Percentiles rank a stretch among this genome's conserved stretches.
phyloP scores from a whole-genome alignment of 2,797 vertebrate species.

The Falco peregrinus region DNA sequence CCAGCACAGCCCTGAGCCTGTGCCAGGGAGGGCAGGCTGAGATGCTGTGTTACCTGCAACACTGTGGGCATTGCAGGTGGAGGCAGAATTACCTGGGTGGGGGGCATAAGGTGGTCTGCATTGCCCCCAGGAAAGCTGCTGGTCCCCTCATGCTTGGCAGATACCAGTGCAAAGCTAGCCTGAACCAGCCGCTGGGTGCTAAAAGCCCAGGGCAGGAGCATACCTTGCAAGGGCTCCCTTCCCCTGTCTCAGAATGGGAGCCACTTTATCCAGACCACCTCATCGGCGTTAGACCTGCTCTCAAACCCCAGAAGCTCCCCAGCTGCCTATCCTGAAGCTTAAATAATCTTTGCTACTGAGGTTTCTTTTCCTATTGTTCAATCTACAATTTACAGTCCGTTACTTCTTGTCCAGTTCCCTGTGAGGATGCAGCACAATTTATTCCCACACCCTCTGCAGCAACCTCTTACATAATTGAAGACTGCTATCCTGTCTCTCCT shows the following conservation, averaged over 20 bases:
- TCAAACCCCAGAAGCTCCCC: background rate
- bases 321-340: background rate
- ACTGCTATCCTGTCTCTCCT: background rate
- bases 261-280: background rate
- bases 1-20: background rate
- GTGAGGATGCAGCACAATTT: background rate
- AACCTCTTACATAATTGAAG: background rate
- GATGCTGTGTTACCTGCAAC: background rate
- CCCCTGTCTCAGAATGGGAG: background rate
- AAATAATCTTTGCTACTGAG: background rate
- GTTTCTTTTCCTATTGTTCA: background rate
- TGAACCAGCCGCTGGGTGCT: background rate
- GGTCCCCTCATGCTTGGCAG: background rate
- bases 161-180: background rate
- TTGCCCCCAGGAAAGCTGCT: background rate
- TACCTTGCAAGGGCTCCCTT: background rate
- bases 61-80: background rate
- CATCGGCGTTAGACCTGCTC: background rate
- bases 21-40: background rate
- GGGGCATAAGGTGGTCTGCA: background rate
- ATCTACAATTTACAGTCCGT: conserved; percentile 29
- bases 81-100: background rate
- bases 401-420: background rate
- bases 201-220: background rate
- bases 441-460: conserved; percentile 4